phyloP scores from a whole-genome alignment of 2,888 invertebrate genomes.

The Conchocele bisecta region DNA sequence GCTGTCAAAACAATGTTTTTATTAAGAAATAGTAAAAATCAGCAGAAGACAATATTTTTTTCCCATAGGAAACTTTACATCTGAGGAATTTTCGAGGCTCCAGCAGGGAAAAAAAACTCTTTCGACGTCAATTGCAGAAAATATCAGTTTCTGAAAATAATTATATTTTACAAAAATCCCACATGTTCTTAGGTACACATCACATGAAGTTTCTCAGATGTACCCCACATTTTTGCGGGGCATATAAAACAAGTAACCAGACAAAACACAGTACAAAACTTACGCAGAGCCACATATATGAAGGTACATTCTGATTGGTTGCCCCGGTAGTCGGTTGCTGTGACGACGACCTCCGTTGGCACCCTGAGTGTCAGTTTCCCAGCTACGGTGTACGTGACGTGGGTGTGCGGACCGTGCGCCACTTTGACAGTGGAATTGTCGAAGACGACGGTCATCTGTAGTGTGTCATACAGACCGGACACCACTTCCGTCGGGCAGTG shows the following conservation, averaged over 20 bases:
- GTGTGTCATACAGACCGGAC: not conserved
- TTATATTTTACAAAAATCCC: too few relatives aligned
- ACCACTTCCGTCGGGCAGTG: constrained; percentile 59
- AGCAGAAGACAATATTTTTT: too few relatives aligned
- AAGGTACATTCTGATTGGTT: constrained; percentile 66
- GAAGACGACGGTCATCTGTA: constrained; percentile 3
- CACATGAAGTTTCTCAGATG: too few relatives aligned
- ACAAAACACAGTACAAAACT: constrained; percentile 37
- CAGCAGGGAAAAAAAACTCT: constrained; percentile 41
- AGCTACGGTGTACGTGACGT: constrained; percentile 32
- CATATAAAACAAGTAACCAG: not conserved
- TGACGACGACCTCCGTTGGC: constrained; percentile 48
- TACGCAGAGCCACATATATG: constrained; percentile 61
- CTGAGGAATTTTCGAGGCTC: constrained; percentile 13
- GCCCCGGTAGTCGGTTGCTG: constrained; percentile 53
- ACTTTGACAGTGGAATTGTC: constrained; percentile 14
- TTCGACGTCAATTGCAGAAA: too few relatives aligned
- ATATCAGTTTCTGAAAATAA: too few relatives aligned
- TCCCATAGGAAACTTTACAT: constrained; percentile 22
- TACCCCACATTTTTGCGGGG: too few relatives aligned
- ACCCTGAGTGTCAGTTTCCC: constrained; percentile 27
- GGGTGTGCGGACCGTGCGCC: not conserved
- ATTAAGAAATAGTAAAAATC: too few relatives aligned
- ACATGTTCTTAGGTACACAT: too few relatives aligned
- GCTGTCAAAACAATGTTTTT: too few relatives aligned